phyloP scores from a whole-genome alignment of 2,888 invertebrate species.

The Tanypteryx hageni region DNA sequence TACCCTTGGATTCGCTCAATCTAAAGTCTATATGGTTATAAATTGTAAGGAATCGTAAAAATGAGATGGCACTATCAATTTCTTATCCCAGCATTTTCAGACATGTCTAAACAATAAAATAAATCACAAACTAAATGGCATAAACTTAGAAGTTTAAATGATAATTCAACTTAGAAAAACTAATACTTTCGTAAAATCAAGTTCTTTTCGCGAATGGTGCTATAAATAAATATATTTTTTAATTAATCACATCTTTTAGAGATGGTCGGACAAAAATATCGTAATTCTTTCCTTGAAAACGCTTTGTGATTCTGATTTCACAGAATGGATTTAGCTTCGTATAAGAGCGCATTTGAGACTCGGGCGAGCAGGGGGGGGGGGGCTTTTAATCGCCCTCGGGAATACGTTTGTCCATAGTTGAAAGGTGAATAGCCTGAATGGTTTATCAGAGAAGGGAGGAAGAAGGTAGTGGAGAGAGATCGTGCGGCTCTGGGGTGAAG shows the following conservation, averaged over 20 bases:
- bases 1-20: no score
- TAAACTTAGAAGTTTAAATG: no score
- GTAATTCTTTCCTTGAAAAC: not conserved
- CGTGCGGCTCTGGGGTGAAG: not conserved
- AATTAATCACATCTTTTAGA: not conserved
- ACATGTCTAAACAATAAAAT: no score
- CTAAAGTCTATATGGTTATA: no score
- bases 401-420: constrained; percentile 28
- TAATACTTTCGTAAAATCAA: no score
- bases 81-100: no score
- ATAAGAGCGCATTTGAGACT: not conserved
- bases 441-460: not conserved
- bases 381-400: constrained; percentile 13
- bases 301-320: constrained; percentile 10
- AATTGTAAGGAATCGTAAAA: no score
- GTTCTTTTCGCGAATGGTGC: no score
- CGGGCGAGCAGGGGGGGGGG: not conserved
- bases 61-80: no score
- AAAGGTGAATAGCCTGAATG: constrained; percentile 18
- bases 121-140: no score
- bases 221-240: not conserved
- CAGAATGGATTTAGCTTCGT: constrained; percentile 2
- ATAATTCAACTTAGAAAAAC: no score
- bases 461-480: not conserved
- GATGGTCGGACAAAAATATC: not conserved